These are phyloP conservation scores for Saturnia japonica DNA, from an alignment of 2,888 invertebrate genomes.

Conservation along the genomic window DNA sequence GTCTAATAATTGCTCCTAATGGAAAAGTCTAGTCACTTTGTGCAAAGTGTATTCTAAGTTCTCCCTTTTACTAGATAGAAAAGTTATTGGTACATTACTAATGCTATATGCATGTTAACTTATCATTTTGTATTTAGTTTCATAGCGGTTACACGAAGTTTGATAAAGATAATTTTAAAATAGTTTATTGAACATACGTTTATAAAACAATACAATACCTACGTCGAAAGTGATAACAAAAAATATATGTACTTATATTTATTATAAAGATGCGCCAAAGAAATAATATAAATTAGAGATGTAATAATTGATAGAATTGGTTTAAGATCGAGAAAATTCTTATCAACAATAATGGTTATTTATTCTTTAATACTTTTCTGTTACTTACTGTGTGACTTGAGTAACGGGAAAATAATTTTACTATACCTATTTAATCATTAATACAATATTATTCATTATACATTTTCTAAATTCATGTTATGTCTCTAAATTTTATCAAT, in stretches of 20 bases:
- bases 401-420: no score
- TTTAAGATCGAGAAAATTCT: no score
- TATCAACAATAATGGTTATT: no score
- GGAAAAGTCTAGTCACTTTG: slow-evolving; percentile 80
- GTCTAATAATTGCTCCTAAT: slow-evolving; percentile 80
- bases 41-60: slow-evolving; percentile 79
- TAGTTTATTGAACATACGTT: not conserved
- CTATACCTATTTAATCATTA: not conserved
- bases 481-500: not conserved
- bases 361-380: no score
- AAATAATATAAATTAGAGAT: not conserved
- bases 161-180: not conserved
- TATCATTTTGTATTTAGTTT: not conserved
- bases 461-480: not conserved
- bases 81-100: slow-evolving; percentile 62
- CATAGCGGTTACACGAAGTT: not conserved
- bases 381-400: no score
- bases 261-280: no score
- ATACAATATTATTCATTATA: not conserved
- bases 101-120: slow-evolving; percentile 1
- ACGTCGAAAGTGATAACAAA: not conserved
- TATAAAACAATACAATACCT: not conserved
- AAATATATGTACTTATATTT: not conserved
- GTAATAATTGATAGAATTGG: no score
- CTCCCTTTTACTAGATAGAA: slow-evolving; percentile 68